Conservation (phyloP, 1,140 invertebrate species). For the Euwallacea fornicatus region DNA sequence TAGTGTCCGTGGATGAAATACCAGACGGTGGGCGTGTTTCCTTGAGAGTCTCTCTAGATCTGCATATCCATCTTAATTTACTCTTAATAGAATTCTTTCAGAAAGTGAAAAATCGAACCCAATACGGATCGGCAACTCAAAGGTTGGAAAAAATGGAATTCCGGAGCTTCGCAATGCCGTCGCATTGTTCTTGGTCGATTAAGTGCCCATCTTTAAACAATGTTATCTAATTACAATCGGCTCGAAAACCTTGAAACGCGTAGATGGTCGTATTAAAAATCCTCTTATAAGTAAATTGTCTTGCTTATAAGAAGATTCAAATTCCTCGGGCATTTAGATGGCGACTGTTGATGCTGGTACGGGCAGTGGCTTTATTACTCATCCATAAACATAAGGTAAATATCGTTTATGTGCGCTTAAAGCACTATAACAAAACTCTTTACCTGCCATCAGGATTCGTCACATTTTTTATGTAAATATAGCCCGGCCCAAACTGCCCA, state of each 20-base stretch:
- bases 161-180: not conserved
- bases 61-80: too few relatives aligned
- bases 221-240: constrained; percentile 7
- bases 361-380: too few relatives aligned
- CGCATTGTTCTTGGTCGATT: not conserved
- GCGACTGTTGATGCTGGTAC: too few relatives aligned
- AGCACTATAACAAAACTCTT: too few relatives aligned
- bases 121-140: constrained; percentile 3
- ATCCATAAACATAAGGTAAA: too few relatives aligned
- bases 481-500: not conserved
- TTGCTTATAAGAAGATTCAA: constrained; percentile 1
- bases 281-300: constrained; percentile 1
- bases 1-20: too few relatives aligned
- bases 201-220: constrained; percentile 6
- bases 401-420: too few relatives aligned
- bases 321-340: not conserved
- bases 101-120: not conserved
- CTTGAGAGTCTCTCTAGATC: too few relatives aligned
- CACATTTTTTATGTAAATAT: constrained; percentile 13
- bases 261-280: constrained; percentile 4
- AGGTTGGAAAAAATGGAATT: constrained; percentile 1
- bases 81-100: not conserved
- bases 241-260: constrained; percentile 3
- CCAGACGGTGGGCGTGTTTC: too few relatives aligned
- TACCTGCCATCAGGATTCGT: not conserved